Conservation (phyloP, 2,113 vertebrate genomes). For the Glaucomys volans region DNA sequence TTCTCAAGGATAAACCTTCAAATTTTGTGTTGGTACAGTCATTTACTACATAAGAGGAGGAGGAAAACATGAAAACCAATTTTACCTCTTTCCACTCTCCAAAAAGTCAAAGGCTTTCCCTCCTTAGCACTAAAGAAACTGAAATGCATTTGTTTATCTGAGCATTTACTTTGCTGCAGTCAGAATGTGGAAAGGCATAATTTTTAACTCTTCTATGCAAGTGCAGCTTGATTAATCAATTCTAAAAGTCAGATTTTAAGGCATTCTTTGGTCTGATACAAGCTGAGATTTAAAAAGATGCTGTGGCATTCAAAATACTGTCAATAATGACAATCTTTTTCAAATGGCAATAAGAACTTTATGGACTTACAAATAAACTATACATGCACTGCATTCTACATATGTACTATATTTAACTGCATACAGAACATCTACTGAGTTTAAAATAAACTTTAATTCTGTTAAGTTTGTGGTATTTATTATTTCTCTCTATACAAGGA, state of each 20-base stretch:
- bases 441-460: conserved; percentile 58
- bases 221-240: conserved; percentile 77
- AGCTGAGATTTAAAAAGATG: conserved; percentile 70
- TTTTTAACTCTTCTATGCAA: conserved; percentile 73
- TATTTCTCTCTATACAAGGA: conserved; percentile 60
- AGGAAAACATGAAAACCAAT: conserved; percentile 3
- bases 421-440: conserved; percentile 70
- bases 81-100: conserved; percentile 69
- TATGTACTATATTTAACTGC: conserved; percentile 68
- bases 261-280: conserved; percentile 64
- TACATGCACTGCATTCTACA: conserved; percentile 44
- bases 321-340: conserved; percentile 65
- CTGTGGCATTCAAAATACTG: conserved; percentile 68
- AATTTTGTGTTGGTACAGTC: conserved; percentile 35
- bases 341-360: conserved; percentile 69
- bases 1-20: conserved; percentile 67
- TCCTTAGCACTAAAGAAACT: conserved; percentile 68
- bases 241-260: conserved; percentile 74
- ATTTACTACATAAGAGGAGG: conserved; percentile 59
- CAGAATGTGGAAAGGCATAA: conserved; percentile 82
- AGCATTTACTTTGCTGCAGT: conserved; percentile 80
- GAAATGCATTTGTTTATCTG: conserved; percentile 64
- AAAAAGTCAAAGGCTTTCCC: conserved; percentile 67
- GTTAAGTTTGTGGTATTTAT: conserved; percentile 28
- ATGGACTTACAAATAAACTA: conserved; percentile 47